Base-by-base conservation (phyloP, 2,888 invertebrate species). In the Lasius fuliginosus region DNA sequence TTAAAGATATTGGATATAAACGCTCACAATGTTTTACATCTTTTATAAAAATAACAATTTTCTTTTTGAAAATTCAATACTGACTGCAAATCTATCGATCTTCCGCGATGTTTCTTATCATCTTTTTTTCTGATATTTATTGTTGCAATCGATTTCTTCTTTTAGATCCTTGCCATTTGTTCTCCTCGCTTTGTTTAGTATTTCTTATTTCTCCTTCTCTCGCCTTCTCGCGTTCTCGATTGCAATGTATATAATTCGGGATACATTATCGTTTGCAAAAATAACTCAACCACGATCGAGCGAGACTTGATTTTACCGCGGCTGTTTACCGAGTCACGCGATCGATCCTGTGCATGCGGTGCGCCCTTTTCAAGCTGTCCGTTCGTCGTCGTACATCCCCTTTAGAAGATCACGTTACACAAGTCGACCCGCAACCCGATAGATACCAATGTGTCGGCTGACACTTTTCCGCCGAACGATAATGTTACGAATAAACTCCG, bases 331-430 rank as follows among this genome's bases (percentile, higher is more conserved):
- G 58, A 69, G 42, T 79, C 77, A 69, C 42, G 30, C 69, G 23
- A 73, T 81, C 79, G 79, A 81, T 71, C 36, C 46, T 46, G 79
- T 46, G 60, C 71, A 60, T 11, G 42, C 56, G 33, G 36, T 49
- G 60, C 58, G 49, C 36, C 27, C 73, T 82, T 85, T 88, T 86
- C 88, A 75, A 76, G 68, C 82, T 69, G 82, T 71, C 83, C 86
- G 81, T 75, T 76, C 81, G 33, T 81, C 74, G 62, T 86, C 73
- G 89, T 86, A 89, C 86, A 90, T 90, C 90, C 90, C 89, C 90
- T 90, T 90, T 90, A 90, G 86, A 90, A 89, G 74, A 87, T 90
- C 86, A 84, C 68, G 86, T 90, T 90, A 86, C 87, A 85, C 83
- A 58, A 85, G 86, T 84, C 84, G 88, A 85, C 81, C 77, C 83